A percentile compares a stretch with the other conserved stretches of the same genome.
phyloP scores from a whole-genome alignment of 2,888 invertebrate genomes.

The Tholera decimalis region DNA sequence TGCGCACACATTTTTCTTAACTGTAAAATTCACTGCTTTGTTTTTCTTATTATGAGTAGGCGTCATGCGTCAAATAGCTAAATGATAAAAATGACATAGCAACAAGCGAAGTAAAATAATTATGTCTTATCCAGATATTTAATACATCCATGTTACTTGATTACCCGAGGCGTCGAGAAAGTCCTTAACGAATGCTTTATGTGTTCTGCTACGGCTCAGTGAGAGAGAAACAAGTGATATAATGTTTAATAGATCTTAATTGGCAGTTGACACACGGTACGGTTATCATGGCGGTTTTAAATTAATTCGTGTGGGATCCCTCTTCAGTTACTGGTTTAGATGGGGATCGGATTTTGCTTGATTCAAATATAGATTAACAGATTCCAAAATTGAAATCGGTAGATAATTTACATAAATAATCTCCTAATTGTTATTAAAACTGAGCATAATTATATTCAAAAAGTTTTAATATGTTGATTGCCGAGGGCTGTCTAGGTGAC shows the following conservation, averaged over 20 bases:
- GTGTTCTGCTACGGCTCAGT: conserved; percentile 78
- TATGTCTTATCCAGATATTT: conserved; percentile 29
- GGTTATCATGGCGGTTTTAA: conserved; percentile 48
- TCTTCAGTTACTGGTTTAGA: conserved; percentile 25
- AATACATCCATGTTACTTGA: conserved; percentile 56
- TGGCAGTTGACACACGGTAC: conserved; percentile 75
- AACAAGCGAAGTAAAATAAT: neutral
- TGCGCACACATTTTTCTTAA: no score
- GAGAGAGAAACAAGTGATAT: conserved; percentile 78
- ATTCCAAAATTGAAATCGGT: no score
- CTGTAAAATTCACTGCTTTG: no score
- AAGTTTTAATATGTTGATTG: no score
- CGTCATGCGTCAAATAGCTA: no score
- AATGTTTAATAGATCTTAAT: conserved; percentile 85
- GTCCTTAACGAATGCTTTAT: conserved; percentile 82
- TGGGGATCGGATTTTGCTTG: neutral
- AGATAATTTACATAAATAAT: no score
- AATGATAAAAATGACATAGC: neutral
- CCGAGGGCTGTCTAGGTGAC: neutral
- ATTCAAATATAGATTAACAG: no score
- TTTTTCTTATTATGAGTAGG: no score
- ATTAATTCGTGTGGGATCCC: conserved; percentile 71
- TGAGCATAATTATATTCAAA: no score
- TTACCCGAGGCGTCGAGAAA: conserved; percentile 78
- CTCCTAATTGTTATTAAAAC: no score